Evolutionary conservation across 2,797 vertebrate species (phyloP).

Genomic region (Myotis pilosus): DNA sequence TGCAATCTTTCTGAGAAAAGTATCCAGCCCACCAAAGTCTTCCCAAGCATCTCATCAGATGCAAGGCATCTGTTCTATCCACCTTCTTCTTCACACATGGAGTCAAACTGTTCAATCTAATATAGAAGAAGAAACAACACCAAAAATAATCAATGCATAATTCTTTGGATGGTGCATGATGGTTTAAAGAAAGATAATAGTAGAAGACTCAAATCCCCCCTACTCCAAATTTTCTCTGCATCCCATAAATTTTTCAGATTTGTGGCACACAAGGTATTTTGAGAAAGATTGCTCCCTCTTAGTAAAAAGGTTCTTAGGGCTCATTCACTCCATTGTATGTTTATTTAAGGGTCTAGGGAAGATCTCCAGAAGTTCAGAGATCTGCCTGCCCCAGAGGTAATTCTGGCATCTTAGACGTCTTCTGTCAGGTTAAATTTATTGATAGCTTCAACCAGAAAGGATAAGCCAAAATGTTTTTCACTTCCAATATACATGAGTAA

Average conservation of each 20-base stretch:
- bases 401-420: background rate
- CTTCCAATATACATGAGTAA: background rate
- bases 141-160: background rate
- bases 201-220: background rate
- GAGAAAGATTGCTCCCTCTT: background rate
- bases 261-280: background rate
- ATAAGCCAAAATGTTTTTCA: background rate
- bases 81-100: constrained; percentile 42
- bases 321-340: background rate
- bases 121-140: constrained; percentile 1
- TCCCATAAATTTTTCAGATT: background rate
- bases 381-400: background rate
- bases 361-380: background rate
- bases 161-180: background rate
- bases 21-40: background rate
- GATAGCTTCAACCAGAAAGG: background rate
- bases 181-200: background rate
- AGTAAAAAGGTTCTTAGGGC: background rate
- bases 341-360: background rate
- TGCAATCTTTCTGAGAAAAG: constrained; percentile 6
- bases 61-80: background rate
- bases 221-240: background rate
- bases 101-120: constrained; percentile 31
- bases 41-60: constrained; percentile 22
- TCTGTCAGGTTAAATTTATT: background rate